Conservation (phyloP, 1,140 invertebrate species). For the Drosophila saltans region DNA sequence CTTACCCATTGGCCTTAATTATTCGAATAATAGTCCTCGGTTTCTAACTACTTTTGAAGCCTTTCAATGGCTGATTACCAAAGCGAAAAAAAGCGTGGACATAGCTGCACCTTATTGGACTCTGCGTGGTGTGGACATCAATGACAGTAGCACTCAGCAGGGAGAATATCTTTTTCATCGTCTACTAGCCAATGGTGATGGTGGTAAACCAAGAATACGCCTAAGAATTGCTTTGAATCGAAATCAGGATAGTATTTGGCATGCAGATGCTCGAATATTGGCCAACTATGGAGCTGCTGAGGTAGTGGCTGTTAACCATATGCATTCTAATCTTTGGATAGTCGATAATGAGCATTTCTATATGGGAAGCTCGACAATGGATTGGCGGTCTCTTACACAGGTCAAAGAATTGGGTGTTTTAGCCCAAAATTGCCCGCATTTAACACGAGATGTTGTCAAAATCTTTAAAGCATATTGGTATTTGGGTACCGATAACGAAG, state of each 20-base stretch:
- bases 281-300: conserved; percentile 89
- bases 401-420: conserved; percentile 97
- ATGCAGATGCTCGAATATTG: conserved; percentile 64
- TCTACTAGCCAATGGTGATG: conserved; percentile 85
- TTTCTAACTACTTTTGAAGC: conserved; percentile 89
- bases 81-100: conserved; percentile 91
- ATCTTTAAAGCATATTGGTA: conserved; percentile 97
- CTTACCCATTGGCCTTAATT: conserved; percentile 93
- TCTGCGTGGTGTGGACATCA: conserved; percentile 90
- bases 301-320: conserved; percentile 80
- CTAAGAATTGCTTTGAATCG: conserved; percentile 90
- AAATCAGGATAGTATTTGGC: conserved; percentile 57
- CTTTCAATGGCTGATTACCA: conserved; percentile 90
- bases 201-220: conserved; percentile 84
- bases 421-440: conserved; percentile 91
- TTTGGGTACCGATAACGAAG: conserved; percentile 87
- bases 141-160: conserved; percentile 90
- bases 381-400: conserved; percentile 98
- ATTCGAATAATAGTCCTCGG: conserved; percentile 85
- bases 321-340: conserved; percentile 97
- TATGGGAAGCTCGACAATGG: conserved; percentile 95
- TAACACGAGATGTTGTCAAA: conserved; percentile 94
- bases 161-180: conserved; percentile 89
- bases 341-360: conserved; percentile 93
- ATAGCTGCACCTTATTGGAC: conserved; percentile 95